phyloP scores from a whole-genome alignment of 2,888 invertebrate species.

The Coelinius sp. region DNA sequence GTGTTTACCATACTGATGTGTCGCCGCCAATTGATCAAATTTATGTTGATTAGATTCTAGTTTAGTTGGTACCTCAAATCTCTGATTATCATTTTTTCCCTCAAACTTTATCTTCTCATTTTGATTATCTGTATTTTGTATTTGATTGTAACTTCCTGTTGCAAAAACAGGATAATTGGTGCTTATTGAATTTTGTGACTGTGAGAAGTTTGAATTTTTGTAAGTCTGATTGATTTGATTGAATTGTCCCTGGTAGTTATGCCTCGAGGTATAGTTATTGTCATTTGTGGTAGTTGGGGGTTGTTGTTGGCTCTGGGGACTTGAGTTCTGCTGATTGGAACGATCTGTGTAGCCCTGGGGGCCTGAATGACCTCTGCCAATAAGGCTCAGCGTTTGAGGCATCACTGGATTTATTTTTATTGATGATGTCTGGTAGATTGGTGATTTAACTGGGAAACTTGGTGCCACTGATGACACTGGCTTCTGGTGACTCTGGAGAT shows the following conservation, averaged over 20 bases:
- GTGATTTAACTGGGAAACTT: slow-evolving; percentile 77
- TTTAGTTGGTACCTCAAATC: slow-evolving; percentile 48
- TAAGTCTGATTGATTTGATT: slow-evolving; percentile 47
- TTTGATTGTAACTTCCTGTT: slow-evolving; percentile 57
- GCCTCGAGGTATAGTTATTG: slow-evolving; percentile 53
- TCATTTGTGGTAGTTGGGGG: slow-evolving; percentile 53
- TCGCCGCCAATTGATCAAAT: slow-evolving; percentile 44
- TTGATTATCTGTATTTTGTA: slow-evolving; percentile 47
- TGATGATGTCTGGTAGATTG: slow-evolving; percentile 85
- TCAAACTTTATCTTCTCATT: slow-evolving; percentile 55
- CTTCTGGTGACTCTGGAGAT: slow-evolving; percentile 76
- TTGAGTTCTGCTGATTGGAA: slow-evolving; percentile 37
- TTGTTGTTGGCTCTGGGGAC: slow-evolving; percentile 49
- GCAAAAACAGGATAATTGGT: slow-evolving; percentile 47
- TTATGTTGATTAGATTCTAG: slow-evolving; percentile 51
- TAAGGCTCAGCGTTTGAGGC: slow-evolving; percentile 78
- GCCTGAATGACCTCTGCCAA: slow-evolving; percentile 61
- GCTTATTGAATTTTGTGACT: slow-evolving; percentile 31
- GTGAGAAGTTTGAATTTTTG: slow-evolving; percentile 54
- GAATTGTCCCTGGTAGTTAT: slow-evolving; percentile 46
- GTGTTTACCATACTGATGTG: slow-evolving; percentile 55
- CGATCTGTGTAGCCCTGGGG: slow-evolving; percentile 49
- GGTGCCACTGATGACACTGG: slow-evolving; percentile 91
- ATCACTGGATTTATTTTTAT: slow-evolving; percentile 86
- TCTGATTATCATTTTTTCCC: slow-evolving; percentile 58